Evolutionary conservation across 1,140 invertebrate genomes (phyloP), one percentile per base, ranked within the genome.

Genomic region (Drosophila lowei): DNA sequence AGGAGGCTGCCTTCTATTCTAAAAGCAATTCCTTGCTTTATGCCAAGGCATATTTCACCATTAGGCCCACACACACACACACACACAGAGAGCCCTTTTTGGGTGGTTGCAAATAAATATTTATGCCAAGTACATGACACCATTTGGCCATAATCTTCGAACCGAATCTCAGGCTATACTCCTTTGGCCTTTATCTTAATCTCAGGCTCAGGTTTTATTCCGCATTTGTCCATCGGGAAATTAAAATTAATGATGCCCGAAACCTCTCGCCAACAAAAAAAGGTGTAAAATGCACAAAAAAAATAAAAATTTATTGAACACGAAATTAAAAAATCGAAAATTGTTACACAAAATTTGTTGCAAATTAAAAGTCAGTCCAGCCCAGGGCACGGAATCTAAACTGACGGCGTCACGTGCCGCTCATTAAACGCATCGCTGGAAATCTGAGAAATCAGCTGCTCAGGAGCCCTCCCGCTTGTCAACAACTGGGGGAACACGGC

Each of bases 401-500:
- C 72, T 52, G 34, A 16, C 50, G 34, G 43, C 70, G 64, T 75
- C 88, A 90, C 88, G 88, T 90, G 88, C 64, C 77, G 68, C 89
- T 90, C 88, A 90, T 90, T 90, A 90, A 85, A 90, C 83, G 84
- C 88, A 89, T 88, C 80, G 75, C 88, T 90, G 80, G 79, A 90
- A 89, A 78, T 79, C 78, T 73, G 52, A 90, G 80, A 88, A 84
- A 77, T 77, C 85, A 77, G 55, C 44, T 76, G 50, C 47, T 38
- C 50, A 61, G 43, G n/a, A 50, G 72, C 49, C 34, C 30, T 11
- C 41, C 57, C 46, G 42, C 25, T 43, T 70, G 73, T 71, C 65
- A 70, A 71, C 65, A 77, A 55, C 46, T 57, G 66, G 66, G 44
- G n/a, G n/a, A n/a, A n/a, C n/a, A n/a, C n/a, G n/a, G n/a, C n/a